These are phyloP conservation scores for Verasper variegatus DNA, from an alignment of 2,113 vertebrate species.

Conservation along the genomic window DNA sequence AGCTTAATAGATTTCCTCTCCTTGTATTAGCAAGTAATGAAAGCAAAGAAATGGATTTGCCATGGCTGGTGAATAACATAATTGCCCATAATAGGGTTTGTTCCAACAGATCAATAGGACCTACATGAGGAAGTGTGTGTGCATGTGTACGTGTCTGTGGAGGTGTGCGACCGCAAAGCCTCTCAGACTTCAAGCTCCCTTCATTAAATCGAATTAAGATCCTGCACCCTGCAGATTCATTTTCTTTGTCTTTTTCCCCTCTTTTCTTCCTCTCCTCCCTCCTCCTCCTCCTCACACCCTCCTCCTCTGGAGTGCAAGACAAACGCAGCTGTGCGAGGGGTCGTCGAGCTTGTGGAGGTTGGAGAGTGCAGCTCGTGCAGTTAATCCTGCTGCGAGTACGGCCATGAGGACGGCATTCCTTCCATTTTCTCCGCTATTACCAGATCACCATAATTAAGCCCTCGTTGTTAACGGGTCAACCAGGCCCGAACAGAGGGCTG, in stretches of 20 bases:
- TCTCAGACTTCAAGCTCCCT: slow-evolving; percentile 71
- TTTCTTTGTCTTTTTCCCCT: slow-evolving; percentile 73
- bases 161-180: slow-evolving; percentile 69
- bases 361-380: slow-evolving; percentile 79
- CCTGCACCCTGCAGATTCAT: slow-evolving; percentile 80
- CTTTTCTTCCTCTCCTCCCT: slow-evolving; percentile 42
- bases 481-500: slow-evolving; percentile 56
- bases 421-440: slow-evolving; percentile 79
- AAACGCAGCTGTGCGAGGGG: slow-evolving; percentile 77
- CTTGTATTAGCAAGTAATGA: slow-evolving; percentile 70
- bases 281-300: slow-evolving; percentile 59
- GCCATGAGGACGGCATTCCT: slow-evolving; percentile 81
- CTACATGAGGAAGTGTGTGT: slow-evolving; percentile 68
- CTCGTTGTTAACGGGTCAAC: slow-evolving; percentile 65
- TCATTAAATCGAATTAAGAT: slow-evolving; percentile 84
- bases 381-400: slow-evolving; percentile 78
- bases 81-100: slow-evolving; percentile 79
- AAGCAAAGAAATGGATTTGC: slow-evolving; percentile 78
- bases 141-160: slow-evolving; percentile 56
- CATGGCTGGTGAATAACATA: slow-evolving; percentile 71
- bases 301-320: slow-evolving; percentile 54
- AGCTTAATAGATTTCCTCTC: slow-evolving; percentile 76
- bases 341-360: slow-evolving; percentile 62
- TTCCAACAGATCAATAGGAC: slow-evolving; percentile 79
- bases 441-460: slow-evolving; percentile 82